Conservation (phyloP, 2,797 vertebrate genomes). For the Todus mexicanus region DNA sequence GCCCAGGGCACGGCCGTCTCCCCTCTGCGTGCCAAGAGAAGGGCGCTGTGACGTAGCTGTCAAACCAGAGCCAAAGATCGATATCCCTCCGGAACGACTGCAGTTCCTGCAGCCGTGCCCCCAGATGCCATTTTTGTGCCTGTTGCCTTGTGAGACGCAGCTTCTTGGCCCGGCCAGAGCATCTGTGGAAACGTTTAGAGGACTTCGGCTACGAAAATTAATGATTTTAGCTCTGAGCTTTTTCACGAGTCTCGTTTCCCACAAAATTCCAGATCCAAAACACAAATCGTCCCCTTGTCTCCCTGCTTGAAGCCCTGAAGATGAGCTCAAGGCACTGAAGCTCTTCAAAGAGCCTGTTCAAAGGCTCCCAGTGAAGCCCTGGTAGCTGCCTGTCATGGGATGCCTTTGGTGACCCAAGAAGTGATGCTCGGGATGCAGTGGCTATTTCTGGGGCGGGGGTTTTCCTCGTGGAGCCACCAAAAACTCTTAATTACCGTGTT, state of each 20-base stretch:
- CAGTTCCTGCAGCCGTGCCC: not conserved
- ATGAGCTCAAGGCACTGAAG: not conserved
- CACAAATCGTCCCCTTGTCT: not conserved
- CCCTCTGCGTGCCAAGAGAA: not conserved
- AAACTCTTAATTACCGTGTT: not conserved
- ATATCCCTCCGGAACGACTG: not conserved
- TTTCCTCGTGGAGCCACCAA: rapidly evolving
- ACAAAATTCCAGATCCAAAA: not conserved
- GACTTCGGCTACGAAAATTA: not conserved
- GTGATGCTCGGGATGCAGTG: not conserved
- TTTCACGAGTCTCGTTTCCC: not conserved
- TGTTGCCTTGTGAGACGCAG: not conserved
- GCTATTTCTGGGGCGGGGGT: not conserved
- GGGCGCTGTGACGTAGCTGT: not conserved
- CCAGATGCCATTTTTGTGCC: not conserved
- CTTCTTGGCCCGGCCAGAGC: not conserved
- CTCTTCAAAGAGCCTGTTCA: not conserved
- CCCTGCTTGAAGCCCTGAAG: not conserved
- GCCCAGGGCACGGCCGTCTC: not conserved
- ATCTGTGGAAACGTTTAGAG: not conserved
- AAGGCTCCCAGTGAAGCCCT: not conserved
- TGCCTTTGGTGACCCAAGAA: not conserved
- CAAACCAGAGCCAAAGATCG: not conserved
- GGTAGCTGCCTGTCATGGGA: not conserved
- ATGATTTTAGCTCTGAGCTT: not conserved